Evolutionary conservation across 2,888 invertebrate species (phyloP).

Genomic region (Piscicola geometra): DNA sequence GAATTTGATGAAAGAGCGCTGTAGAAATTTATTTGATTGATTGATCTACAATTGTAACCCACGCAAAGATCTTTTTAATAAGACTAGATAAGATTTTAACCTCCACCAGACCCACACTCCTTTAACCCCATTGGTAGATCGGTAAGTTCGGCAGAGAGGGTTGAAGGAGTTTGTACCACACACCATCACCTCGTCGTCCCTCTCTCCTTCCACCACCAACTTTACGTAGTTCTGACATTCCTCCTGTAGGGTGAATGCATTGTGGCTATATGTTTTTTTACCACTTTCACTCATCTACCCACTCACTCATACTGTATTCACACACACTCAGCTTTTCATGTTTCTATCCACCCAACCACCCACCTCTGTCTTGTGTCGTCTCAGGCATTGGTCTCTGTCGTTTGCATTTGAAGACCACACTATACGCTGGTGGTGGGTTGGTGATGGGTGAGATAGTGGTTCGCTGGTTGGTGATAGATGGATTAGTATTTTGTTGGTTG

Average conservation of each 20-base stretch:
- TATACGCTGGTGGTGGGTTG: not conserved
- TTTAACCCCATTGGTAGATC: too few species aligned
- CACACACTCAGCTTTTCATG: not conserved
- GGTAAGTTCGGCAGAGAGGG: not conserved
- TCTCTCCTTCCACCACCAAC: not conserved
- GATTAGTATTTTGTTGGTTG: too few species aligned
- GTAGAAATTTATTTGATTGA: too few species aligned
- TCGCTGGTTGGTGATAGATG: too few species aligned
- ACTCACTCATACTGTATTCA: not conserved
- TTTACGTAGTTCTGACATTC: constrained; percentile 1
- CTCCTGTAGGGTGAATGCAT: too few species aligned
- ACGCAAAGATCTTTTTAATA: too few species aligned
- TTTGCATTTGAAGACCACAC: not conserved
- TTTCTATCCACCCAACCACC: not conserved
- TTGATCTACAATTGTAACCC: too few species aligned
- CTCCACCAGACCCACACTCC: too few species aligned
- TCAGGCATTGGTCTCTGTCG: not conserved
- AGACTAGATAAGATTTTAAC: too few species aligned
- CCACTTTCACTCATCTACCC: not conserved
- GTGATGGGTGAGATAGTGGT: too few species aligned
- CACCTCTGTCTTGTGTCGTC: not conserved
- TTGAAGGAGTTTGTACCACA: constrained; percentile 9
- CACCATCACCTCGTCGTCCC: not conserved
- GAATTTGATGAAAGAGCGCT: too few species aligned
- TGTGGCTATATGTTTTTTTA: too few species aligned